Percentiles rank a stretch among this genome's conserved stretches.
Conservation (phyloP, 2,888 invertebrate genomes). For the Xestia rhomboidea region DNA sequence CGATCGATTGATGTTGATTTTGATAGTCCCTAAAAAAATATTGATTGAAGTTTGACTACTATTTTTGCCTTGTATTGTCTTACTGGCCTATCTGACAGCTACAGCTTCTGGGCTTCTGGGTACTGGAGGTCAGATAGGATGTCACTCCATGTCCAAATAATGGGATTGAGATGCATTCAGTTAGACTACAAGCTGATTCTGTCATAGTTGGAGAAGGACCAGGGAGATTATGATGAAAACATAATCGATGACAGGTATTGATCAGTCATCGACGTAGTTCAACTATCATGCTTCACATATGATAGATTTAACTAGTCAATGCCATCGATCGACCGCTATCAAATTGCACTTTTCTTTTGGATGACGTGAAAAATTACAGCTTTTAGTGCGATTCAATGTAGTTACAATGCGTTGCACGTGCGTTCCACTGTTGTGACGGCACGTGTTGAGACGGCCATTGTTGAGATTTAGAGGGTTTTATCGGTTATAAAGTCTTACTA, state of each 20-base stretch:
- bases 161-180: background rate
- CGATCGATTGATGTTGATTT: no score
- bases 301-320: constrained; percentile 1
- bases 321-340: background rate
- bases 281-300: background rate
- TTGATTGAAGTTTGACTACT: background rate
- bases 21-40: background rate
- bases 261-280: background rate
- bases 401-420: constrained; percentile 31
- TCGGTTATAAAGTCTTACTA: background rate
- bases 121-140: background rate
- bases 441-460: constrained; percentile 10
- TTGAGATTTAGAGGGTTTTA: constrained; percentile 11
- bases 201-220: background rate
- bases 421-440: constrained; percentile 5
- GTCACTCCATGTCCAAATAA: background rate
- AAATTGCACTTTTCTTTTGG: constrained; percentile 16
- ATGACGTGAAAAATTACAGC: constrained; percentile 34
- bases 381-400: constrained; percentile 33
- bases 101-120: background rate
- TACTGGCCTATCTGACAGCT: background rate
- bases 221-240: background rate
- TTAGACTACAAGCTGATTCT: background rate
- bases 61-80: background rate
- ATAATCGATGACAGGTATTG: background rate